Evolutionary conservation across 2,797 vertebrate genomes (phyloP).

Genomic region (Petrocephalus sullivani): DNA sequence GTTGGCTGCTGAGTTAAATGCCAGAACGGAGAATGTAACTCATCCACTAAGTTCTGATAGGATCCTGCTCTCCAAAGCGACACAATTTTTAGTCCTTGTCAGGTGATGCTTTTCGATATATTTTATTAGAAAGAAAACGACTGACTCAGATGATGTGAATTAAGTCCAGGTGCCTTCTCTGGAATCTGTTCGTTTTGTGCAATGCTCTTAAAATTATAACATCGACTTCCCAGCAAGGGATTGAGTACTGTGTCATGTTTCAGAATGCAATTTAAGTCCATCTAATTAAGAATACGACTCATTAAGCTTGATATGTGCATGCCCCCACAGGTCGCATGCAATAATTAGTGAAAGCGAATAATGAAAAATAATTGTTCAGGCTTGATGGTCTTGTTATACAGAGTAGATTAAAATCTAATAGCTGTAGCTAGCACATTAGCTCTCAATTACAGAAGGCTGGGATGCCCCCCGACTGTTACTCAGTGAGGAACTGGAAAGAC

Average conservation of each 20-base stretch:
- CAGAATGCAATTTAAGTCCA: constrained; percentile 15
- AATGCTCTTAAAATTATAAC: not conserved
- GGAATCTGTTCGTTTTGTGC: not conserved
- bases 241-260: constrained; percentile 3
- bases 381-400: constrained; percentile 21
- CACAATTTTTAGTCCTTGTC: not conserved
- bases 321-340: constrained; percentile 5
- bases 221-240: not conserved
- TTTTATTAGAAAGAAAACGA: not conserved
- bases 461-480: constrained; percentile 6
- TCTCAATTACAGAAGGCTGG: constrained; percentile 8
- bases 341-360: constrained; percentile 19
- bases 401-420: constrained; percentile 22
- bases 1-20: not conserved
- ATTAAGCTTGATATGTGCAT: constrained; percentile 18
- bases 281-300: constrained; percentile 21
- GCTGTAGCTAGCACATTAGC: constrained; percentile 18
- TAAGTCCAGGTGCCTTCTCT: not conserved
- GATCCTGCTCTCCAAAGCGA: not conserved
- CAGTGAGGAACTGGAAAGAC: constrained; percentile 1
- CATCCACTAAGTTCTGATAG: not conserved
- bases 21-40: not conserved
- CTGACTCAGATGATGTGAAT: not conserved
- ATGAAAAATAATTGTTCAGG: constrained; percentile 22
- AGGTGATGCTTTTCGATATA: not conserved